Percentiles rank a stretch among this genome's conserved stretches.
Conservation (phyloP, 2,113 vertebrate species). For the Odocoileus hemionus region DNA sequence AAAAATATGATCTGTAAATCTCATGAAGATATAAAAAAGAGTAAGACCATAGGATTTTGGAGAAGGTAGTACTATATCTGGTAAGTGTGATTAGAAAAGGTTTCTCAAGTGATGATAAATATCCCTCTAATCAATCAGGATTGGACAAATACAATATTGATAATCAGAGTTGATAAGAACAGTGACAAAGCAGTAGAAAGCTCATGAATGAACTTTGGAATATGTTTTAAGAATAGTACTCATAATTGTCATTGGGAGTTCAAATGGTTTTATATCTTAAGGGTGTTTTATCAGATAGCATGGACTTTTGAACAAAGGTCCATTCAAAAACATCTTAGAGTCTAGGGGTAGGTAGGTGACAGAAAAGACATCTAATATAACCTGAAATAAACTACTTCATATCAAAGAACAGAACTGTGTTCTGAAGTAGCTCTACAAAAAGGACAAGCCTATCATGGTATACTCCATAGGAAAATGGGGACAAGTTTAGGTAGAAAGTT, state of each 20-base stretch:
- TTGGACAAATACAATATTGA: neutral
- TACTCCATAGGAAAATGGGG: neutral
- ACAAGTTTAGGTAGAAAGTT: neutral
- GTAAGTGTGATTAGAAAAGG: neutral
- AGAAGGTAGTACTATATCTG: neutral
- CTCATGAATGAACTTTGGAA: neutral
- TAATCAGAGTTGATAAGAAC: neutral
- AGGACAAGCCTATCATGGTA: neutral
- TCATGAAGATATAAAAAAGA: neutral
- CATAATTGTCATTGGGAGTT: neutral
- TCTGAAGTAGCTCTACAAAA: neutral
- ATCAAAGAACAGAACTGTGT: neutral
- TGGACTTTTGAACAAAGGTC: neutral
- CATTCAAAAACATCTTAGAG: neutral
- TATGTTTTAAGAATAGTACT: neutral
- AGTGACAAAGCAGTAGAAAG: neutral
- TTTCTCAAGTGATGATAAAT: neutral
- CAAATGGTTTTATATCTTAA: neutral
- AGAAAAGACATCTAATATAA: neutral
- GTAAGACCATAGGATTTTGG: neutral
- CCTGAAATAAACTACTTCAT: neutral
- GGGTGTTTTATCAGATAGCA: neutral
- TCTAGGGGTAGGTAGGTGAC: neutral
- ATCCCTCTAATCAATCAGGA: neutral
- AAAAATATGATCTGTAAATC: neutral